Percentiles rank a stretch among this genome's conserved stretches.
phyloP scores from a whole-genome alignment of 2,888 invertebrate species.

The Tuberolachnus salignus region DNA sequence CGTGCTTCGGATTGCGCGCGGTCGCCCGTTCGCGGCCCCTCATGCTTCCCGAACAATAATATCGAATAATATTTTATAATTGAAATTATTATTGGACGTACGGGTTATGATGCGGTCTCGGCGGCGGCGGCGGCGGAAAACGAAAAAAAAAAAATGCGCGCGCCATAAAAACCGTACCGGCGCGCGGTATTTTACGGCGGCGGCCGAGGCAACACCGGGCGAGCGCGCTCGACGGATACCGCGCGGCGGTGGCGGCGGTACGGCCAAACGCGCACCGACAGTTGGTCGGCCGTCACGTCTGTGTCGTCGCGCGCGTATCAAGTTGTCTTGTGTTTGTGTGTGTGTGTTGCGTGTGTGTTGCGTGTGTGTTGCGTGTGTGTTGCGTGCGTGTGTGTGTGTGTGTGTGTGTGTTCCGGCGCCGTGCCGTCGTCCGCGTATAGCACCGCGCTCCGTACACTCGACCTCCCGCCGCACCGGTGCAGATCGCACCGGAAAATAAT shows the following conservation, averaged over 20 bases:
- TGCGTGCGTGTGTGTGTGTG: not conserved
- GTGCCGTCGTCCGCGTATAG: not conserved
- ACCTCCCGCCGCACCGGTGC: too few relatives aligned
- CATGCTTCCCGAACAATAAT: too few relatives aligned
- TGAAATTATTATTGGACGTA: too few relatives aligned
- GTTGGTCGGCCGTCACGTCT: slow-evolving; percentile 48
- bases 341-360: not conserved
- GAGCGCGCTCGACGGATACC: slow-evolving; percentile 35
- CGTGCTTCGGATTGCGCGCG: too few relatives aligned
- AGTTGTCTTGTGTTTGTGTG: slow-evolving; percentile 8
- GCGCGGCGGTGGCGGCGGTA: slow-evolving; percentile 35
- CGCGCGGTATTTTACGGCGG: slow-evolving; percentile 41
- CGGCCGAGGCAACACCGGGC: slow-evolving; percentile 40
- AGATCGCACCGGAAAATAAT: too few relatives aligned
- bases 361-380: slow-evolving; percentile 1
- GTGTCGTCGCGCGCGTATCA: slow-evolving; percentile 26
- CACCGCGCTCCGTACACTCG: not conserved
- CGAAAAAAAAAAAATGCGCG: not conserved
- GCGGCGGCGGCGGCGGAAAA: not conserved
- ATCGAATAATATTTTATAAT: too few relatives aligned
- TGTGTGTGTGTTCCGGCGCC: slow-evolving; percentile 12
- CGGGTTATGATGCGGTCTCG: too few relatives aligned
- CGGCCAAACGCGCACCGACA: slow-evolving; percentile 49
- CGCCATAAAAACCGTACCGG: not conserved
- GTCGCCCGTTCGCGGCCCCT: too few relatives aligned